Evolutionary conservation across 2,113 vertebrate species (phyloP), one percentile per base, ranked within the genome.

Genomic region (Alexandromys fortis): DNA sequence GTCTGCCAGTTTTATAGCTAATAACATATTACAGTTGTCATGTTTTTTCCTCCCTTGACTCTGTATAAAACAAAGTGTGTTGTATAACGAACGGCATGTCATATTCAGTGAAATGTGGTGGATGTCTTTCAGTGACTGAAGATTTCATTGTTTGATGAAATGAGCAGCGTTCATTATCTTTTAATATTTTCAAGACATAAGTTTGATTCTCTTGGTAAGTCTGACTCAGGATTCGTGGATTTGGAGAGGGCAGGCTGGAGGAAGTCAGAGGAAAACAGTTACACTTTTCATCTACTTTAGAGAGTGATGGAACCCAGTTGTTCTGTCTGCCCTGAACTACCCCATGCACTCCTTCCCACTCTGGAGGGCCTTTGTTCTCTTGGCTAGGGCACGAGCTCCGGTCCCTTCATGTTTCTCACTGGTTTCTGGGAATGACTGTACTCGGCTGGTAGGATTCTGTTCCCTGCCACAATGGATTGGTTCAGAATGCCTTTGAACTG

Each of bases 1-100:
- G n/a, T 91, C 68, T 87, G 58, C 91, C 94, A 90, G 42, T 67
- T 94, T 93, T 95, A 90, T n/a, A 92, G 55, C 78, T 87, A 68
- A 83, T 82, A 90, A 87, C 52, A 42, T 89, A 61, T 90, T 90
- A 47, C 47, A 91, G 67, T 94, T 93, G 28, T 38, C 52, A 35
- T 95, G 19, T n/a, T 90, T 95, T 94, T 94, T 87, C 63, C 63
- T 91, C 79, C 87, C 55, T 87, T 63, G 47, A 86, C 65, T 89
- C 83, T 63, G 79, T 72, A 63, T 96, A 90, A 93, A 92, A 94
- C 45, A 93, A 7, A 72, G 4, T 79, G 4, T 91, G 42, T 89
- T 94, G 90, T 93, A 63, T 78, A 94, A 86, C 55, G 14, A 87
- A 22, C 91, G 14, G 22, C 65, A 7, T 90, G 49, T 89, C 91